Evolutionary conservation across 2,888 invertebrate species (phyloP), one percentile per base, ranked within the genome.

Genomic region (Drosophila greeni): DNA sequence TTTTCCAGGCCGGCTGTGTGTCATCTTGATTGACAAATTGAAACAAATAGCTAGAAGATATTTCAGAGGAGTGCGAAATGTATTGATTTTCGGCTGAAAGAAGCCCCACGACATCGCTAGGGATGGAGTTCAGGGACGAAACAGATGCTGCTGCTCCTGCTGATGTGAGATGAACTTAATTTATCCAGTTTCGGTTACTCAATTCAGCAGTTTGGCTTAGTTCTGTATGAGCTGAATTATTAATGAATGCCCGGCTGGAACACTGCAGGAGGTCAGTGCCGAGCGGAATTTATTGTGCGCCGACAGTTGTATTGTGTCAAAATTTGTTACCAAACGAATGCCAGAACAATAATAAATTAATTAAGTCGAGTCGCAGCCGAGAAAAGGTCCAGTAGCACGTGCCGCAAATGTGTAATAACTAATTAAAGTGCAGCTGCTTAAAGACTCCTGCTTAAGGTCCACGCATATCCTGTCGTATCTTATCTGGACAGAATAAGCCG

Each of bases 291-390:
- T 59, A 68, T 66, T 56, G 55, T 37, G 54, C 20, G 58, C 39
- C 57, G 36, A 49, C 66, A 59, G 70, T 64, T 66, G 71, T 66
- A 48, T 61, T 55, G 64, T 74, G 73, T 74, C 69, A 68, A 73
- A 76, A 62, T 56, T 59, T 53, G 65, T 74, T 72, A 68, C 69
- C 65, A 67, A 74, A 57, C 56, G 60, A 62, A 59, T 56, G 52
- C 66, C 71, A 78, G 64, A 73, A 72, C 82, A 82, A 82, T 82
- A 79, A 78, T 81, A 82, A 81, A 80, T 81, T 82, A 81, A 81
- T 72, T 72, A 82, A 74, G 71, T 36, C 24, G 33, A 40, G 16
- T 56, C 36, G 40, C 24, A 53, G 18, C n/a, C 29, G 36, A 16
- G 36, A 65, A 51, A 58, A 31, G 67, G 64, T 20, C 59, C 7